phyloP scores from a whole-genome alignment of 1,140 invertebrate genomes.

The Bilobella aurantiaca region DNA sequence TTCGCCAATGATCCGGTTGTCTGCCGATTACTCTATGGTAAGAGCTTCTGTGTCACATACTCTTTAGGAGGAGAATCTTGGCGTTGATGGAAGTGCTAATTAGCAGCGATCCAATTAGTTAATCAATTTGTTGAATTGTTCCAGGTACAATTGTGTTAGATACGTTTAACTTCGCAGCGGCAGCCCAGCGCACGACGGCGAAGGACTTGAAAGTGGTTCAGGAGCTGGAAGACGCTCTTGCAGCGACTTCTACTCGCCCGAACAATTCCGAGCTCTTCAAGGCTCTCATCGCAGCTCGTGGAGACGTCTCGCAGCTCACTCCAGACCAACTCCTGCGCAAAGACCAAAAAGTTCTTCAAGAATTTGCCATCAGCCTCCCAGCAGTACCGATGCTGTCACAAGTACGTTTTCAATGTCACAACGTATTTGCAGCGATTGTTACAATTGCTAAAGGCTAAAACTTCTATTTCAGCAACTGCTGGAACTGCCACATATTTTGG shows the following conservation, averaged over 20 bases:
- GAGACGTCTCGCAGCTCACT: conserved; percentile 47
- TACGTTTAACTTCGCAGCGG: conserved; percentile 54
- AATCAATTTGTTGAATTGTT: conserved; percentile 17
- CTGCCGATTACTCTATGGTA: conserved; percentile 42
- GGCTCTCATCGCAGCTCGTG: conserved; percentile 48
- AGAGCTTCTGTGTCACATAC: conserved; percentile 16
- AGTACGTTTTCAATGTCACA: conserved; percentile 28
- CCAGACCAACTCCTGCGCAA: conserved; percentile 50
- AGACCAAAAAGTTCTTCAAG: conserved; percentile 51
- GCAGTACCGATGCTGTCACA: conserved; percentile 45
- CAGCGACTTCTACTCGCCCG: conserved; percentile 37
- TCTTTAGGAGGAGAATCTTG: not conserved
- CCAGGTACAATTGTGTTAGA: conserved; percentile 63
- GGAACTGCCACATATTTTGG: conserved; percentile 28
- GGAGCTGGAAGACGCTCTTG: conserved; percentile 35
- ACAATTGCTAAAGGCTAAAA: not conserved
- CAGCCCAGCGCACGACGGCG: conserved; percentile 50
- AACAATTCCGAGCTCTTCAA: conserved; percentile 42
- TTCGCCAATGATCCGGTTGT: conserved; percentile 35
- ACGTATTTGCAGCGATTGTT: not conserved
- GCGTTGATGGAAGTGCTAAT: too few species aligned
- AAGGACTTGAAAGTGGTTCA: conserved; percentile 48
- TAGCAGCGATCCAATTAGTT: too few species aligned
- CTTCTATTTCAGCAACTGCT: conserved; percentile 29
- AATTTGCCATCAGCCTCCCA: conserved; percentile 48